A percentile compares a stretch with the other conserved stretches of the same genome.
phyloP scores from a whole-genome alignment of 2,797 vertebrate genomes.

The Acomys russatus region DNA sequence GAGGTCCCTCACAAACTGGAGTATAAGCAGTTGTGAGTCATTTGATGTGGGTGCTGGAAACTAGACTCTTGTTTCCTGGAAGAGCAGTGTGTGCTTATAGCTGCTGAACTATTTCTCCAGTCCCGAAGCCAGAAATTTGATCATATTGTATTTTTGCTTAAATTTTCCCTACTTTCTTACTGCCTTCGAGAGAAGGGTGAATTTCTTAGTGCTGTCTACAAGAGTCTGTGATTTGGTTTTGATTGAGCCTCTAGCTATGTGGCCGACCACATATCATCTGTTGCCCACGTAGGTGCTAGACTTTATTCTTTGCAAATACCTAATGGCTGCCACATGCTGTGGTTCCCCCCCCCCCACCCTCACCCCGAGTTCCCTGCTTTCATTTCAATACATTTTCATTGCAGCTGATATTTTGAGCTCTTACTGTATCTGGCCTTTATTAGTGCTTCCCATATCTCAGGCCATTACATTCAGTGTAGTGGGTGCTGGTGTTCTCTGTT shows the following conservation, averaged over 20 bases:
- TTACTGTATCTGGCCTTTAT: neutral
- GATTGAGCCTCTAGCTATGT: neutral
- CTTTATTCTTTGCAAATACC: neutral
- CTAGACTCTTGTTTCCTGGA: neutral
- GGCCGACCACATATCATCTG: neutral
- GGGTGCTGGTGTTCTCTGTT: neutral
- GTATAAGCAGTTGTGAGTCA: neutral
- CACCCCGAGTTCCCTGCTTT: neutral
- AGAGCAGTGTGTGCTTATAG: neutral
- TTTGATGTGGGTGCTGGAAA: neutral
- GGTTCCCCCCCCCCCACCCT: no score
- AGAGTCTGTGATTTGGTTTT: neutral
- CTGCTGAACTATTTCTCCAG: no score
- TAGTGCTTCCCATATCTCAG: neutral
- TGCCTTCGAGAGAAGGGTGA: constrained; percentile 3
- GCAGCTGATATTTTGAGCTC: constrained; percentile 29
- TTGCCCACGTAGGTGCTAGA: neutral
- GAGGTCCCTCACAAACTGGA: neutral
- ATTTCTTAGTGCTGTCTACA: neutral
- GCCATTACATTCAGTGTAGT: neutral
- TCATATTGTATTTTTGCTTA: neutral
- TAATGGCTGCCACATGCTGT: neutral
- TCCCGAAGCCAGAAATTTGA: neutral
- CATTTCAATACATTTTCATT: neutral
- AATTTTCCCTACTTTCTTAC: constrained; percentile 17